These are phyloP conservation scores for Latrodectus elegans DNA, from an alignment of 2,888 invertebrate species.

Conservation along the genomic window DNA sequence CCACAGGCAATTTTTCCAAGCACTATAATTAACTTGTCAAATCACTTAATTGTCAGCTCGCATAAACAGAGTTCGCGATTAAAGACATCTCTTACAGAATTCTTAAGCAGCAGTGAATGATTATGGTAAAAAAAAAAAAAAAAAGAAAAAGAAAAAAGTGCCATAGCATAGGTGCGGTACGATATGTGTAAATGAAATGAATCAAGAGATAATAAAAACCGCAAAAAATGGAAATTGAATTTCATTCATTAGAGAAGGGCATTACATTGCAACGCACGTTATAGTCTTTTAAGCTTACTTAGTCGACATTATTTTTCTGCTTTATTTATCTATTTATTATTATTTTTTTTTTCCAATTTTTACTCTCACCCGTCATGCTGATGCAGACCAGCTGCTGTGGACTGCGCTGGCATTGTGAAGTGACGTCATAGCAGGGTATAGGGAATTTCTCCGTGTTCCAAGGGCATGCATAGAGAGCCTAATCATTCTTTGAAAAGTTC, in stretches of 20 bases:
- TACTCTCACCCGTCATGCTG: slow-evolving; percentile 9
- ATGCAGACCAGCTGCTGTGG: slow-evolving; percentile 44
- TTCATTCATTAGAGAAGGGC: slow-evolving; percentile 66
- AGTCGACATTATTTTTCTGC: slow-evolving; percentile 15
- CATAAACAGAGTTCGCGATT: slow-evolving; percentile 59
- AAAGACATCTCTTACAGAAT: slow-evolving; percentile 43
- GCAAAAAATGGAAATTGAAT: slow-evolving; percentile 66
- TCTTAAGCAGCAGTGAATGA: slow-evolving; percentile 42
- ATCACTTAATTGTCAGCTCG: slow-evolving; percentile 67
- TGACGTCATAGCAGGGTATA: slow-evolving; percentile 50
- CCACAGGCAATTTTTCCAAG: slow-evolving; percentile 41
- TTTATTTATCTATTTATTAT: not conserved
- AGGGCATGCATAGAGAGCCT: slow-evolving; percentile 43
- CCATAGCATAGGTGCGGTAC: slow-evolving; percentile 1
- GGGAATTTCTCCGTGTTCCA: slow-evolving; percentile 50
- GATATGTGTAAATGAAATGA: slow-evolving; percentile 6
- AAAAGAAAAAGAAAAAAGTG: slow-evolving; percentile 30
- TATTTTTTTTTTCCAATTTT: slow-evolving; percentile 22
- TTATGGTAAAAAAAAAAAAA: slow-evolving; percentile 35
- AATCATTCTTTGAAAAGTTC: slow-evolving; percentile 52
- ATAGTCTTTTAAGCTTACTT: slow-evolving; percentile 12
- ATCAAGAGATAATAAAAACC: slow-evolving; percentile 16
- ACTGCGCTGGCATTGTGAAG: slow-evolving; percentile 37
- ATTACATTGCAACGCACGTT: slow-evolving; percentile 64
- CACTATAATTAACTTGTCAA: slow-evolving; percentile 66